These are phyloP conservation scores for Cydia splendana DNA, from an alignment of 1,140 invertebrate species.

Conservation along the genomic window DNA sequence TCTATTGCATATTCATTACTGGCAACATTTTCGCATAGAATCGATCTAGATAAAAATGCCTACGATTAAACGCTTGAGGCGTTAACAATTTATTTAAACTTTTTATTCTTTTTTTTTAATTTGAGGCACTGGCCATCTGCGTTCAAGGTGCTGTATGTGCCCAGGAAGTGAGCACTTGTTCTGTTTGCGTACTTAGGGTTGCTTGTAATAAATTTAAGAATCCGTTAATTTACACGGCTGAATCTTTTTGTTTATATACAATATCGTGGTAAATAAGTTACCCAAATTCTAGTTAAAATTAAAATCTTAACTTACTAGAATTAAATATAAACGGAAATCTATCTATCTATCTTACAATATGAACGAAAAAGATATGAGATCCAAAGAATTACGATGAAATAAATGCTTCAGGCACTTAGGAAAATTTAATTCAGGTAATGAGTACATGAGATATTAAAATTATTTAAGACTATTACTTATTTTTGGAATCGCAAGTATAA, in stretches of 20 bases:
- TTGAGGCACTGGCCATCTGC: constrained; percentile 55
- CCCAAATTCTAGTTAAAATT: too few species aligned
- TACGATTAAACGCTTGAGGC: constrained; percentile 56
- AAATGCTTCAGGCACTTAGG: too few species aligned
- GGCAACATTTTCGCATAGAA: constrained; percentile 60
- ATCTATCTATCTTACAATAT: too few species aligned
- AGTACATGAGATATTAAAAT: too few species aligned
- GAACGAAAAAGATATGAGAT: too few species aligned
- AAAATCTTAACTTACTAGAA: too few species aligned
- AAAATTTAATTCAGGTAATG: too few species aligned
- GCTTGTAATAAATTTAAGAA: not conserved
- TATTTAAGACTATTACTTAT: too few species aligned
- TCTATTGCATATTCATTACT: constrained; percentile 66
- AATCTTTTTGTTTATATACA: not conserved
- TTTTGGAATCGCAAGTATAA: too few species aligned
- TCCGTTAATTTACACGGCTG: not conserved
- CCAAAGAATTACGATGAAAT: too few species aligned
- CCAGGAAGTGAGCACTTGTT: constrained; percentile 55
- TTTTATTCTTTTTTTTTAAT: constrained; percentile 45
- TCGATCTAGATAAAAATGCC: constrained; percentile 55
- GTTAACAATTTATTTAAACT: constrained; percentile 72
- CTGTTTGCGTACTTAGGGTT: constrained; percentile 50
- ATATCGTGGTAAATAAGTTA: not conserved
- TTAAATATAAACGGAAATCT: too few species aligned
- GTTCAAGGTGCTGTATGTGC: constrained; percentile 63